A percentile compares a stretch with the other conserved stretches of the same genome.
Evolutionary conservation across 2,113 vertebrate genomes (phyloP).

Genomic region (Prietella phreatophila): DNA sequence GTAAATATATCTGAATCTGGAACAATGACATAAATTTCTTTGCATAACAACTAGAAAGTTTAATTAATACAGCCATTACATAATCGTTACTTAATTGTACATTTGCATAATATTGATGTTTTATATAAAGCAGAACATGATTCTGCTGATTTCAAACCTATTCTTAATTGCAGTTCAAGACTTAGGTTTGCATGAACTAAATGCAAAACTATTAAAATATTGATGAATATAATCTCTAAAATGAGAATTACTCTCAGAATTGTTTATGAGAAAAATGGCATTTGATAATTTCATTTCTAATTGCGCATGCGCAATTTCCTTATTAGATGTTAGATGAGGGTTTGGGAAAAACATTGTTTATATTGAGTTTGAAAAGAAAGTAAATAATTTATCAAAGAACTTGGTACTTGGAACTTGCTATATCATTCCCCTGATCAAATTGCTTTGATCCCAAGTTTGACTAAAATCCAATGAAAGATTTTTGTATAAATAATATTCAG

Average conservation of each 20-base stretch:
- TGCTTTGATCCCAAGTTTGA: not conserved
- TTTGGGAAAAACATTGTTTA: not conserved
- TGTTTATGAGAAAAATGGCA: not conserved
- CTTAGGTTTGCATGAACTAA: not conserved
- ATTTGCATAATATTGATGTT: not conserved
- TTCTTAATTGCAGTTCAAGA: not conserved
- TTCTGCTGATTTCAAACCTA: not conserved
- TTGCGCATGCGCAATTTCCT: not conserved
- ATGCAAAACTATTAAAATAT: not conserved
- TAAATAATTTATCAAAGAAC: conserved; percentile 4
- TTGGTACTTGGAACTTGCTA: not conserved
- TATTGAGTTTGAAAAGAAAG: not conserved
- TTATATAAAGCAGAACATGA: not conserved
- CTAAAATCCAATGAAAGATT: not conserved
- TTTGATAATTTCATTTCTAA: not conserved
- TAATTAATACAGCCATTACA: not conserved
- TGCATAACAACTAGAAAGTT: not conserved
- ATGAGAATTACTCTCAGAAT: not conserved
- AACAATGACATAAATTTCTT: not conserved
- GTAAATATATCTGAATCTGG: not conserved
- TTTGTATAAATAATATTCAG: not conserved
- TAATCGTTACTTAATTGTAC: not conserved
- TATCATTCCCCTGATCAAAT: not conserved
- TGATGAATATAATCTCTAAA: not conserved
- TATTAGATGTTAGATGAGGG: not conserved